Evolutionary conservation across 2,113 vertebrate species (phyloP).

Genomic region (Desmodus rotundus): DNA sequence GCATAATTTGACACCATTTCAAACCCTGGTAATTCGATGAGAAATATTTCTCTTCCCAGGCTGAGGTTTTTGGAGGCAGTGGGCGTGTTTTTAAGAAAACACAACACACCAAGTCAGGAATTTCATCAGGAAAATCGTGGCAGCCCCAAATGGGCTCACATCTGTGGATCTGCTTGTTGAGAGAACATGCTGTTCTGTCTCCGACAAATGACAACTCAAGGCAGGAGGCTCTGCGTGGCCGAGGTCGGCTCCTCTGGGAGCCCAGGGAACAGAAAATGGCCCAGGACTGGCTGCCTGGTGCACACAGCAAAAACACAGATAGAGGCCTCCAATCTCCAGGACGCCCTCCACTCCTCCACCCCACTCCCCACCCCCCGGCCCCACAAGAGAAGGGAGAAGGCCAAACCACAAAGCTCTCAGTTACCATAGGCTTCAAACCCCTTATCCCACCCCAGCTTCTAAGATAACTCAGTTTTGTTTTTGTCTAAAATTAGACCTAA

Average conservation of each 20-base stretch:
- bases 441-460: not conserved
- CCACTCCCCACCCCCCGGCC: no score
- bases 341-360: not conserved
- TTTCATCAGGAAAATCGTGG: conserved; percentile 52
- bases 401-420: not conserved
- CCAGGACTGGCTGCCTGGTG: not conserved
- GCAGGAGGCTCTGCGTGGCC: not conserved
- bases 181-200: conserved; percentile 10
- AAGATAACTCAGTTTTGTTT: not conserved
- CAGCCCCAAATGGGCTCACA: conserved; percentile 28
- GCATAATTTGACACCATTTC: conserved; percentile 57
- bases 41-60: conserved; percentile 61
- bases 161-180: conserved; percentile 42
- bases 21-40: conserved; percentile 52
- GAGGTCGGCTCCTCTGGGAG: not conserved
- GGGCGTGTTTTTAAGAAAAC: conserved; percentile 42
- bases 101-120: conserved; percentile 62
- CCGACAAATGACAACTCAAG: not conserved
- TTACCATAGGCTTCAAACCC: not conserved
- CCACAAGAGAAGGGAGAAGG: no score
- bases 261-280: not conserved
- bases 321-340: not conserved
- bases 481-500: not conserved
- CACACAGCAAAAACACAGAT: not conserved
- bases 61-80: conserved; percentile 68